Evolutionary conservation across 2,888 invertebrate species (phyloP).

Genomic region (Amphipyra berbera): DNA sequence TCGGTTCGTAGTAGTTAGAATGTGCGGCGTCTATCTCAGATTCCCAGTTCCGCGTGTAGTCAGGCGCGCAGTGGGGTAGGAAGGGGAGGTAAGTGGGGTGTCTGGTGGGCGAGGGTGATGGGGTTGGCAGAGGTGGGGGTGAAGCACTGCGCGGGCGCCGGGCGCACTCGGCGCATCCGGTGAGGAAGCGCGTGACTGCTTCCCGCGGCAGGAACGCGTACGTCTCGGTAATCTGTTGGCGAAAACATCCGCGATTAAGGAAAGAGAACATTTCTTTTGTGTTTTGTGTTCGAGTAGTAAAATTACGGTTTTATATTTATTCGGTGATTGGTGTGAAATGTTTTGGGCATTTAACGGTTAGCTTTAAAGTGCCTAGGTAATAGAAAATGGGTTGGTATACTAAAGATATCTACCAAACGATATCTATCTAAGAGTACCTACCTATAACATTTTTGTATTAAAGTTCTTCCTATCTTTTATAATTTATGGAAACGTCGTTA

Average conservation of each 20-base stretch:
- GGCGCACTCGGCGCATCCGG: slow-evolving; percentile 98
- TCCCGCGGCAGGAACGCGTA: slow-evolving; percentile 98
- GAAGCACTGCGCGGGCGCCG: slow-evolving; percentile 93
- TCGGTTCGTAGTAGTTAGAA: slow-evolving; percentile 83
- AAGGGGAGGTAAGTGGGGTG: slow-evolving; percentile 83
- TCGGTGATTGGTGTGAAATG: background rate
- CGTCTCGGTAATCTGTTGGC: slow-evolving; percentile 97
- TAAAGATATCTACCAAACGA: no score
- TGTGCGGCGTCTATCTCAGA: slow-evolving; percentile 88
- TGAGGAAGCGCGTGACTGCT: slow-evolving; percentile 98
- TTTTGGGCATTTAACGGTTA: no score
- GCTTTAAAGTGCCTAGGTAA: no score
- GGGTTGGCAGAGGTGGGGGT: slow-evolving; percentile 88
- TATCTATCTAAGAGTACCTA: no score
- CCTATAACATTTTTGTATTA: no score
- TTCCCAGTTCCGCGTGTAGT: slow-evolving; percentile 88
- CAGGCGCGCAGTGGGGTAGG: slow-evolving; percentile 82
- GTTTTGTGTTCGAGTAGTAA: slow-evolving; percentile 46
- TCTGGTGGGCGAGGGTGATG: slow-evolving; percentile 86
- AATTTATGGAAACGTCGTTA: no score
- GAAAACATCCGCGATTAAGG: slow-evolving; percentile 71
- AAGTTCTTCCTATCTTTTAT: no score
- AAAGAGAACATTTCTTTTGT: slow-evolving; percentile 51
- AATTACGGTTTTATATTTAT: slow-evolving; percentile 34
- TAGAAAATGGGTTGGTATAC: no score